Evolutionary conservation across 2,888 invertebrate species (phyloP).

Genomic region (Vandiemenella viatica): DNA sequence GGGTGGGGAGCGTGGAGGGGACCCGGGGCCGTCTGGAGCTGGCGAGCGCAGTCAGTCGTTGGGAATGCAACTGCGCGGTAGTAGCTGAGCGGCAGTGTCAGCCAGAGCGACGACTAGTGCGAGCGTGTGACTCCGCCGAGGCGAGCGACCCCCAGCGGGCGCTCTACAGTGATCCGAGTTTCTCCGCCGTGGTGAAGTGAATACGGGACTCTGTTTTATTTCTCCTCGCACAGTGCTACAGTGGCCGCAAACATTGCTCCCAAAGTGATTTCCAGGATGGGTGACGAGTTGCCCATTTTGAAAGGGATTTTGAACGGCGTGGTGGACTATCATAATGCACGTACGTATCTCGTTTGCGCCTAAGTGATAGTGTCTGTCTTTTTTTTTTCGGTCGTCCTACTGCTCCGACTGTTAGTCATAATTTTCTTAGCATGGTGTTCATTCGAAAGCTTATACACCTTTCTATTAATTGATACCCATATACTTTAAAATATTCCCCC

Average conservation of each 20-base stretch:
- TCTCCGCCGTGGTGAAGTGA: neutral
- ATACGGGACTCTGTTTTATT: too few relatives aligned
- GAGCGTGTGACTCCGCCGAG: slow-evolving; percentile 30
- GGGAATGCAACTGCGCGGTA: slow-evolving; percentile 31
- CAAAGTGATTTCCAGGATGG: slow-evolving; percentile 50
- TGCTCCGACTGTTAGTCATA: too few relatives aligned
- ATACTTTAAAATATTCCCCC: too few relatives aligned
- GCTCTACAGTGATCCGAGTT: slow-evolving; percentile 16
- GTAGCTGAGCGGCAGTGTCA: slow-evolving; percentile 45
- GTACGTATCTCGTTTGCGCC: slow-evolving; percentile 50
- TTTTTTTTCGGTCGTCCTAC: too few relatives aligned
- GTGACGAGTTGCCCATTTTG: slow-evolving; percentile 78
- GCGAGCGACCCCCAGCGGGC: slow-evolving; percentile 24
- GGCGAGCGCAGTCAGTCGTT: slow-evolving; percentile 19
- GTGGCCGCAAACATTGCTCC: neutral
- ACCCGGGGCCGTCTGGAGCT: too few relatives aligned
- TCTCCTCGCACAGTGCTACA: too few relatives aligned
- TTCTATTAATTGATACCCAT: too few relatives aligned
- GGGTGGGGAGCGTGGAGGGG: slow-evolving; percentile 33
- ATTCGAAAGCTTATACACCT: too few relatives aligned
- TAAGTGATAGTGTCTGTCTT: too few relatives aligned
- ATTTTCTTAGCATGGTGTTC: too few relatives aligned
- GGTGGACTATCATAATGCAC: slow-evolving; percentile 84
- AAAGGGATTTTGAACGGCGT: slow-evolving; percentile 83
- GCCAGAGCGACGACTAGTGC: slow-evolving; percentile 36